Evolutionary conservation across 2,113 vertebrate genomes (phyloP).

Genomic region (Plotosus lineatus): DNA sequence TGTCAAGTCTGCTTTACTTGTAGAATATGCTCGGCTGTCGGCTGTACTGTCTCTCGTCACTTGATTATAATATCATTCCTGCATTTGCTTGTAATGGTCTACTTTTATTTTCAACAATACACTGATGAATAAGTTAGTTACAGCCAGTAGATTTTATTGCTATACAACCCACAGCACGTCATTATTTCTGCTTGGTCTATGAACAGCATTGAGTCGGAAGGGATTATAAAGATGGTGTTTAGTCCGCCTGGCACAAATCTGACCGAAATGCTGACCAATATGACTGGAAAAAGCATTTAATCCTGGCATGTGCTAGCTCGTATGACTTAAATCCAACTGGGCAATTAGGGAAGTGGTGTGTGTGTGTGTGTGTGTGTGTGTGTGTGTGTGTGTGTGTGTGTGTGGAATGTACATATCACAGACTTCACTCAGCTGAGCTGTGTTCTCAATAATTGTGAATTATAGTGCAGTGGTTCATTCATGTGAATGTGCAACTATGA

Average conservation of each 20-base stretch:
- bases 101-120: background rate
- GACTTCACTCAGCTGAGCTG: background rate
- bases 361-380: conserved; percentile 4
- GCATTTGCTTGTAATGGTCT: too few species aligned
- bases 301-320: background rate
- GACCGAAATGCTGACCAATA: background rate
- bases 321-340: background rate
- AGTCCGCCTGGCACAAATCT: conserved; percentile 5
- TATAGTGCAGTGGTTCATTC: background rate
- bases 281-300: background rate
- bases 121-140: background rate
- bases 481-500: conserved; percentile 27
- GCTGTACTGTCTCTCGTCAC: background rate
- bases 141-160: background rate
- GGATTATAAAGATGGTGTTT: background rate
- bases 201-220: background rate
- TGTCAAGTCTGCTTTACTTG: background rate
- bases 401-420: conserved; percentile 32
- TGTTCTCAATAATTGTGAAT: conserved; percentile 35
- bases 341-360: background rate
- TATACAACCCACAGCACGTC: background rate
- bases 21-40: background rate
- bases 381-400: background rate
- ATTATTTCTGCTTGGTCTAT: background rate
- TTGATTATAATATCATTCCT: background rate